phyloP scores from a whole-genome alignment of 2,888 invertebrate genomes.

The Villa cingulata region DNA sequence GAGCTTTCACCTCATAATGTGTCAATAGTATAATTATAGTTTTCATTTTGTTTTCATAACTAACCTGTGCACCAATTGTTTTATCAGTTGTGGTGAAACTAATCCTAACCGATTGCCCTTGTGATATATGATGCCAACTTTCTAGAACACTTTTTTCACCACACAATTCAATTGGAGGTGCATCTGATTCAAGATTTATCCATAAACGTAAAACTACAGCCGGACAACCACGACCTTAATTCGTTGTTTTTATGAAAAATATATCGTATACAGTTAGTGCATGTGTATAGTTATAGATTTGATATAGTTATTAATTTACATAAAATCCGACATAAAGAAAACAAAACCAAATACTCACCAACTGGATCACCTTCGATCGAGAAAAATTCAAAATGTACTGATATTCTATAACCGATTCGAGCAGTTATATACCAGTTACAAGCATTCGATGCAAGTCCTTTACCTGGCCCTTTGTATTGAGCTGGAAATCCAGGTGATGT shows the following conservation, averaged over 20 bases:
- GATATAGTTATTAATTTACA: no score
- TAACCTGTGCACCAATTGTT: slow-evolving; percentile 68
- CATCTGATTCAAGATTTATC: slow-evolving; percentile 56
- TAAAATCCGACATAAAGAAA: no score
- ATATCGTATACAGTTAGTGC: no score
- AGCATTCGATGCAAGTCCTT: slow-evolving; percentile 68
- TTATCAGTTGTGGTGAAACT: slow-evolving; percentile 93
- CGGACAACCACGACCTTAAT: slow-evolving; percentile 77
- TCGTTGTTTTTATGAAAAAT: no score
- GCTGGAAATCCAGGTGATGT: slow-evolving; percentile 83
- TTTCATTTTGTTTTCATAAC: background rate
- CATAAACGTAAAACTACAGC: slow-evolving; percentile 83
- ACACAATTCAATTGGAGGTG: slow-evolving; percentile 76
- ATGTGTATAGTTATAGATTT: no score
- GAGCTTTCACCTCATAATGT: no score
- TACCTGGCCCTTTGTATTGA: slow-evolving; percentile 72
- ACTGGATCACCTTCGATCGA: slow-evolving; percentile 86
- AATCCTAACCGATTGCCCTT: slow-evolving; percentile 72
- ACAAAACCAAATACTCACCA: slow-evolving; percentile 38
- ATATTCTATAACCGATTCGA: slow-evolving; percentile 69
- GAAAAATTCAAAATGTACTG: slow-evolving; percentile 83
- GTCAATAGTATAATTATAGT: no score
- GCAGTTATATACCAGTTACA: slow-evolving; percentile 96
- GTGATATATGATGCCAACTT: slow-evolving; percentile 75
- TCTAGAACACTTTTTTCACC: slow-evolving; percentile 65